Conservation (phyloP, 2,113 vertebrate species). For the Heteronetta atricapilla region DNA sequence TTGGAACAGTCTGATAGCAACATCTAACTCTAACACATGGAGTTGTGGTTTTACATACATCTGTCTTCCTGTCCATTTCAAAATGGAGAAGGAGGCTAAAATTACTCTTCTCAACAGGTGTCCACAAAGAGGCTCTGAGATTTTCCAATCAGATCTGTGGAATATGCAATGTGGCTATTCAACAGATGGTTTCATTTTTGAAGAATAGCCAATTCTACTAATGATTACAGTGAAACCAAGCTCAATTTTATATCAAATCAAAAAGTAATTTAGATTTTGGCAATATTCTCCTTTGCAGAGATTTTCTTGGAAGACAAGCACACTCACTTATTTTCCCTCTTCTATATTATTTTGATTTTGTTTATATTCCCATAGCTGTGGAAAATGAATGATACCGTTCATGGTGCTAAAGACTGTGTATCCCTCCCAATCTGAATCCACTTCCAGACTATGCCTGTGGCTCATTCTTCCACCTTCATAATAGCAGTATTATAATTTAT, state of each 20-base stretch:
- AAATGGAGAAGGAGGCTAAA: constrained; percentile 57
- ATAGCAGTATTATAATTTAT: background rate
- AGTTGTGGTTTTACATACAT: constrained; percentile 27
- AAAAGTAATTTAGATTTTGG: background rate
- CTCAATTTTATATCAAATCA: background rate
- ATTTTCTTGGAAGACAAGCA: background rate
- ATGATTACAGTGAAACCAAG: constrained; percentile 40
- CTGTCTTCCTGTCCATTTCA: constrained; percentile 58
- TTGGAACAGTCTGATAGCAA: background rate
- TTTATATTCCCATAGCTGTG: background rate
- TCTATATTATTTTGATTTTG: background rate
- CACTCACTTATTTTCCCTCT: background rate
- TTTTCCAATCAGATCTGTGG: constrained; percentile 67
- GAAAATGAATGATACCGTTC: background rate
- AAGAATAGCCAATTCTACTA: constrained; percentile 10
- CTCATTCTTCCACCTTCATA: background rate
- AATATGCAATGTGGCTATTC: constrained; percentile 49
- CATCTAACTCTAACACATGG: background rate
- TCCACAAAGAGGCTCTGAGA: constrained; percentile 34
- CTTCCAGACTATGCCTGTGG: background rate
- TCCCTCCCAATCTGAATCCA: background rate
- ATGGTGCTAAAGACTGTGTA: background rate
- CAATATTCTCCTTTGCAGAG: background rate
- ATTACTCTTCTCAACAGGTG: constrained; percentile 66
- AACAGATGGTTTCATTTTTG: constrained; percentile 57